These are phyloP conservation scores for Brachypodius melanocephalos DNA, from an alignment of 2,113 vertebrate genomes.

Conservation along the genomic window DNA sequence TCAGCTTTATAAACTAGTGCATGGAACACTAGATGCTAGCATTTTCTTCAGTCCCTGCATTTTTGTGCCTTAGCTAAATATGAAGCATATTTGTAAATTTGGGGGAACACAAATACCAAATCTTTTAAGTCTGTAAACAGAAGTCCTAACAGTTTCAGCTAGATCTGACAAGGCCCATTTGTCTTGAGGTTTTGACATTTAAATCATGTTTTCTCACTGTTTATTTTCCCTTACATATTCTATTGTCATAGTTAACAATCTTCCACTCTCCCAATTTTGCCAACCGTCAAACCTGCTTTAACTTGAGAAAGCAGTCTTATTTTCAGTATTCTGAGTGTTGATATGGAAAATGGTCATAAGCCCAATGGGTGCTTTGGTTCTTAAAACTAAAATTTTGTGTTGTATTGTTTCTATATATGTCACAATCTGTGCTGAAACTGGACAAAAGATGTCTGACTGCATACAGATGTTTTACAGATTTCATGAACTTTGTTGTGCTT, in stretches of 20 bases:
- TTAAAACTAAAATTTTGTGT: not conserved
- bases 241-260: not conserved
- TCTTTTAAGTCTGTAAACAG: not conserved
- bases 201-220: not conserved
- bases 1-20: not conserved
- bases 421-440: not conserved
- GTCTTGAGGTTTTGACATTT: not conserved
- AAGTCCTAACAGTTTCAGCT: not conserved
- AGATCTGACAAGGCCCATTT: not conserved
- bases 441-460: not conserved
- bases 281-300: not conserved
- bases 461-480: rapidly evolving
- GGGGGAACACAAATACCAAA: not conserved
- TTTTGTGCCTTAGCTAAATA: not conserved
- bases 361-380: rapidly evolving
- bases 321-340: not conserved
- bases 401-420: not conserved
- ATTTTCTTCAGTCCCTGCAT: not conserved
- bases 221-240: not conserved
- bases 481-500: not conserved
- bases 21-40: not conserved
- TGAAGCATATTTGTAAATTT: not conserved
- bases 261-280: not conserved
- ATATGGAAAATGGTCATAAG: not conserved
- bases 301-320: not conserved